Evolutionary conservation across 2,113 vertebrate genomes (phyloP).

Genomic region (Ia io): DNA sequence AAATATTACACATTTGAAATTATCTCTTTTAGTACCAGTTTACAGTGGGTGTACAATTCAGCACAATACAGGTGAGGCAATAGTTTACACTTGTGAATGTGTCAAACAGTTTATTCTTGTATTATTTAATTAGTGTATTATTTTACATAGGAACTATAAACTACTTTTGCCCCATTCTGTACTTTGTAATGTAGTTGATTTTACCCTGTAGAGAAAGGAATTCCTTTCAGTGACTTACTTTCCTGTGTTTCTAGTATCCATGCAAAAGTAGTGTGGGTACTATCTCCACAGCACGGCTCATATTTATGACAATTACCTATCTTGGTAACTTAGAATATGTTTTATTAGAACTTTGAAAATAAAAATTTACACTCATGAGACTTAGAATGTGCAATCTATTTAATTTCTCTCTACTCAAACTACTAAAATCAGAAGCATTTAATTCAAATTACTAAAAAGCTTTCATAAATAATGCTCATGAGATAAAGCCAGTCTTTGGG

Average conservation of each 20-base stretch:
- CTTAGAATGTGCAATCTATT: background rate
- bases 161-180: background rate
- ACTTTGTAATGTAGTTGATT: background rate
- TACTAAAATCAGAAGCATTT: constrained; percentile 11
- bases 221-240: background rate
- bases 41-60: background rate
- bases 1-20: constrained; percentile 48
- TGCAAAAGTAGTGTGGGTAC: background rate
- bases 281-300: background rate
- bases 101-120: no score
- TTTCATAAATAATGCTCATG: constrained; percentile 18
- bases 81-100: no score
- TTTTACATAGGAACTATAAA: background rate
- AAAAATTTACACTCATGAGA: background rate
- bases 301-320: background rate
- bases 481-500: background rate
- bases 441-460: background rate
- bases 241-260: background rate
- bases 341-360: constrained; percentile 29
- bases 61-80: background rate
- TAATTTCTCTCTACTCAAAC: background rate
- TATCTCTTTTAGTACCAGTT: background rate
- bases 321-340: background rate
- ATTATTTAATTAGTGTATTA: no score
- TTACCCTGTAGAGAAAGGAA: background rate